phyloP scores from a whole-genome alignment of 1,140 invertebrate species.

The Pseudobourletiella spinata region DNA sequence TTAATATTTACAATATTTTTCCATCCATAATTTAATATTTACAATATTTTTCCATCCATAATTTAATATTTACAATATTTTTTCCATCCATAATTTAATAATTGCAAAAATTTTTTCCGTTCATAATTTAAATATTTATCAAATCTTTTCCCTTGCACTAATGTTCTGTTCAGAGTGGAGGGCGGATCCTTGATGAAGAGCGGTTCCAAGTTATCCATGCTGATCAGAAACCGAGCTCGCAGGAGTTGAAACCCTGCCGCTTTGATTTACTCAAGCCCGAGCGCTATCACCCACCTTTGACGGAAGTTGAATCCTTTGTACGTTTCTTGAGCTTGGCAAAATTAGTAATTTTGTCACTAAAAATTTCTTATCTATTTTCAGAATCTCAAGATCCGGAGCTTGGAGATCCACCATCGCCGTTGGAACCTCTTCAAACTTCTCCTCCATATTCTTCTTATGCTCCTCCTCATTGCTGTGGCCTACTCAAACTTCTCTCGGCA shows the following conservation, averaged over 20 bases:
- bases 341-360: neutral
- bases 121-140: no score
- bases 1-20: no score
- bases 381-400: neutral
- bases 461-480: neutral
- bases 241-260: neutral
- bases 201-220: neutral
- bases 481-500: neutral
- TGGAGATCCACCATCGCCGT: neutral
- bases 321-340: neutral
- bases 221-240: neutral
- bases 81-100: no score
- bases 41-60: no score
- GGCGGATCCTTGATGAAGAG: neutral
- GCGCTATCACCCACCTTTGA: neutral
- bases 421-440: neutral
- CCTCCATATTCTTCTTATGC: neutral
- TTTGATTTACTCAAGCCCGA: neutral
- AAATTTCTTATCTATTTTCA: neutral
- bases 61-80: no score
- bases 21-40: no score
- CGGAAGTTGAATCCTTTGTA: neutral
- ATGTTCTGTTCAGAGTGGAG: no score
- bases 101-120: no score
- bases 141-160: no score